phyloP scores from a whole-genome alignment of 2,888 invertebrate genomes.

The Sclerodermus sp. region DNA sequence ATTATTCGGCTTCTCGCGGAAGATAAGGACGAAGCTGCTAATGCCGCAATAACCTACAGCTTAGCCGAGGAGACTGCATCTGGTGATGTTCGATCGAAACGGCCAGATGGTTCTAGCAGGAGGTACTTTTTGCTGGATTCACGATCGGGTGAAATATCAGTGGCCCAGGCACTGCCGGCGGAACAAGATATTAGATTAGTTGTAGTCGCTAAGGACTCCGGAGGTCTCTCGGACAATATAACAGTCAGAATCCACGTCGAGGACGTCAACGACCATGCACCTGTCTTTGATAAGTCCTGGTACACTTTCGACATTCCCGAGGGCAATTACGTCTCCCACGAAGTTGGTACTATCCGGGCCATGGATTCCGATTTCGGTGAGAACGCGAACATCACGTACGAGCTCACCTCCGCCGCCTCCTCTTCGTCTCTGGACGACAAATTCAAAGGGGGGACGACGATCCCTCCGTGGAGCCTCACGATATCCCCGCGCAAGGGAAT shows the following conservation, averaged over 20 bases:
- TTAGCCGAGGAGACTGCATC: conserved; percentile 27
- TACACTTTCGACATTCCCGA: conserved; percentile 83
- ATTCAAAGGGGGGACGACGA: conserved; percentile 24
- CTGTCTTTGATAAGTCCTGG: conserved; percentile 79
- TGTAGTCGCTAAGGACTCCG: conserved; percentile 75
- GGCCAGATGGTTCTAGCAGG: conserved; percentile 47
- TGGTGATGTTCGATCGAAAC: conserved; percentile 48
- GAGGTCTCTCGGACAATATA: conserved; percentile 71
- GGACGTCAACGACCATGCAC: conserved; percentile 83
- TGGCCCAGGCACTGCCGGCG: conserved; percentile 71
- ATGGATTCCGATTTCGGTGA: conserved; percentile 78
- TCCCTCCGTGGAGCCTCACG: conserved; percentile 63
- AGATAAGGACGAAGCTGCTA: conserved; percentile 72
- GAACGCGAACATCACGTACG: conserved; percentile 78
- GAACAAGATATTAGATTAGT: conserved; percentile 77
- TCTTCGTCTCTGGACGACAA: conserved; percentile 46
- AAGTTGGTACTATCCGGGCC: conserved; percentile 77
- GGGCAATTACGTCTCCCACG: conserved; percentile 71
- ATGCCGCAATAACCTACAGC: conserved; percentile 73
- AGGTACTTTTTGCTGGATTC: conserved; percentile 78
- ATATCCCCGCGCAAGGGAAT: conserved; percentile 70
- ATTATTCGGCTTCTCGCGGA: conserved; percentile 71
- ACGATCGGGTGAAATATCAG: conserved; percentile 73
- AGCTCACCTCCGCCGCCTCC: too few relatives aligned
- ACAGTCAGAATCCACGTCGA: conserved; percentile 72